Percentiles rank a stretch among this genome's conserved stretches.
Evolutionary conservation across 2,888 invertebrate genomes (phyloP).

Genomic region (Ceraclea dissimilis): DNA sequence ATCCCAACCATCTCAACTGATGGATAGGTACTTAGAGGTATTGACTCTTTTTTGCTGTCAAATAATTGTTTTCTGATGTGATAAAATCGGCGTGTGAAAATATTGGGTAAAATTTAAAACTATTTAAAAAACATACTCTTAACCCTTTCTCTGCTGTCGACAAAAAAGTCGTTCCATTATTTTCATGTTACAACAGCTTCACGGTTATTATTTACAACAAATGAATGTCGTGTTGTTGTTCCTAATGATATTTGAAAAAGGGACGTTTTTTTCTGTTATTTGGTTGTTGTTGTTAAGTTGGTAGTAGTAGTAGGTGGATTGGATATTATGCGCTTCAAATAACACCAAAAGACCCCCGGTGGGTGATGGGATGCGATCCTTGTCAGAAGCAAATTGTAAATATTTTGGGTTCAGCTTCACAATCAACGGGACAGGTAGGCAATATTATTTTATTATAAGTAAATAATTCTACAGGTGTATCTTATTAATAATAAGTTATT

Average conservation of each 20-base stretch:
- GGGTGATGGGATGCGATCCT: neutral
- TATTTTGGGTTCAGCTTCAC: neutral
- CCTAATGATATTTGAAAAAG: neutral
- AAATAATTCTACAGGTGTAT: neutral
- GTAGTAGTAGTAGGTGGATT: neutral
- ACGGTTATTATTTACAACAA: neutral
- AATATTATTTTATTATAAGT: neutral
- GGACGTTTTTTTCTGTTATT: neutral
- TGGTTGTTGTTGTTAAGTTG: neutral
- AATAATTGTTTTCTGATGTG: too few relatives aligned
- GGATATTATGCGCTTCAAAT: neutral
- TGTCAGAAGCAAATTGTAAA: neutral
- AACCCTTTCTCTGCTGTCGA: neutral
- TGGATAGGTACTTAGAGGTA: too few relatives aligned
- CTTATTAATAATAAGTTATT: too few relatives aligned
- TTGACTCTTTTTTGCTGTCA: too few relatives aligned
- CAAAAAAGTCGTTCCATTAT: neutral
- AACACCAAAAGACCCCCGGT: neutral
- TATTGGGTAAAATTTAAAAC: neutral
- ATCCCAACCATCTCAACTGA: too few relatives aligned
- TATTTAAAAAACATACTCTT: neutral
- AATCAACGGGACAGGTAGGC: neutral
- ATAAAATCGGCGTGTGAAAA: too few relatives aligned
- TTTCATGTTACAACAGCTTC: constrained; percentile 1
- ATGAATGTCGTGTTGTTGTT: neutral